A percentile compares a stretch with the other conserved stretches of the same genome.
These are phyloP conservation scores for Colletes latitarsis DNA, from an alignment of 1,140 invertebrate genomes.

Conservation along the genomic window DNA sequence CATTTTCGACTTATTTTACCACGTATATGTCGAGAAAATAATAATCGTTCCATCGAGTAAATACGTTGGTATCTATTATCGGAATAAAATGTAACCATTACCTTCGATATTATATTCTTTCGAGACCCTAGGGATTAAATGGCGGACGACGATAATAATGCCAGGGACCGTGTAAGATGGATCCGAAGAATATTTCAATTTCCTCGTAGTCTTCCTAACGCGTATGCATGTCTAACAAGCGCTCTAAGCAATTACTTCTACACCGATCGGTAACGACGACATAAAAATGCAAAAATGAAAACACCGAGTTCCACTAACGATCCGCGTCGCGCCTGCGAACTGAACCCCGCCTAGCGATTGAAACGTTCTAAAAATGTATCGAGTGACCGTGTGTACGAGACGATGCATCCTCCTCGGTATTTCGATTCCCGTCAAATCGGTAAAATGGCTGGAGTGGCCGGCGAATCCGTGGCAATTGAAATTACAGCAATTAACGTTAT, in stretches of 20 bases:
- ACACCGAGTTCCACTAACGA: not conserved
- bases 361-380: not conserved
- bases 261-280: not conserved
- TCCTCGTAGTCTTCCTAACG: too few species aligned
- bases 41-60: too few species aligned
- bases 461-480: slow-evolving; percentile 70
- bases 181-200: too few species aligned
- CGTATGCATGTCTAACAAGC: too few species aligned
- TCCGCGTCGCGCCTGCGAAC: not conserved
- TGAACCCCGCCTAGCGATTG: not conserved
- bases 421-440: slow-evolving; percentile 32
- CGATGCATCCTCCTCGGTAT: not conserved
- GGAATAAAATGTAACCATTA: too few species aligned
- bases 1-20: too few species aligned
- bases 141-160: too few species aligned
- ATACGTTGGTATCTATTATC: too few species aligned
- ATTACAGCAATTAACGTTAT: slow-evolving; percentile 78
- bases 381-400: not conserved
- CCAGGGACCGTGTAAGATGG: too few species aligned
- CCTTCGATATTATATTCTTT: too few species aligned
- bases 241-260: not conserved
- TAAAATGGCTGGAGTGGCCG: slow-evolving; percentile 30
- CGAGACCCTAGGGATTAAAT: not conserved
- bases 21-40: too few species aligned
- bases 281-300: slow-evolving; percentile 3